Evolutionary conservation across 2,888 invertebrate species (phyloP).

Genomic region (Drosophila picticornis): DNA sequence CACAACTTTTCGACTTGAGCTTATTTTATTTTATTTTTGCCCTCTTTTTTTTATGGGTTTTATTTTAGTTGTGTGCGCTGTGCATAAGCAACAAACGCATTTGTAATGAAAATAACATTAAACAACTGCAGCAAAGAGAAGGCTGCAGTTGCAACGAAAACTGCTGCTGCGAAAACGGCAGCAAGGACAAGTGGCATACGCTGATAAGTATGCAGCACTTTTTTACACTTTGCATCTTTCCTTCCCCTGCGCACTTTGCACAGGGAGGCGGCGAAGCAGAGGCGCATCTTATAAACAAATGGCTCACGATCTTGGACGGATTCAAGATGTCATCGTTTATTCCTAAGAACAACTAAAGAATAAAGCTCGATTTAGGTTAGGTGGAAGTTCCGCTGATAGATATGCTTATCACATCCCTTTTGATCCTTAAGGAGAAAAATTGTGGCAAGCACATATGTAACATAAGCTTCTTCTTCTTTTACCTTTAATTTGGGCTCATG

Average conservation of each 20-base stretch:
- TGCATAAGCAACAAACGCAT: slow-evolving; percentile 65
- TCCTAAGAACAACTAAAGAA: background rate
- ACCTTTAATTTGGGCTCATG: slow-evolving; percentile 19
- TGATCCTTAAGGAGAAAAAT: background rate
- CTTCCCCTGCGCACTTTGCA: slow-evolving; percentile 1
- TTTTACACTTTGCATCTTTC: slow-evolving; percentile 43
- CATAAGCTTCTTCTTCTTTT: background rate
- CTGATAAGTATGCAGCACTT: slow-evolving; percentile 72
- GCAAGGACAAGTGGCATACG: slow-evolving; percentile 68
- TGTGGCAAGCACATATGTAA: background rate
- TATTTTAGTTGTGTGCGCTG: slow-evolving; percentile 53
- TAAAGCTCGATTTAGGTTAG: background rate
- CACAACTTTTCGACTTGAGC: slow-evolving; percentile 16
- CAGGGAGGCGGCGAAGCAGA: background rate
- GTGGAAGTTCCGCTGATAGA: background rate
- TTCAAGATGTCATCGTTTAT: slow-evolving; percentile 1
- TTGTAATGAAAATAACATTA: slow-evolving; percentile 73
- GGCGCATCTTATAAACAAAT: slow-evolving; percentile 1
- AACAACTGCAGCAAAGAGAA: slow-evolving; percentile 30
- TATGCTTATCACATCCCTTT: background rate
- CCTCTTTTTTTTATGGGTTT: slow-evolving; percentile 33
- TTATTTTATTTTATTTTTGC: slow-evolving; percentile 14
- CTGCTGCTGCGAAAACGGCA: slow-evolving; percentile 26
- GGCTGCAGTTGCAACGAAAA: background rate
- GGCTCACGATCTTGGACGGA: slow-evolving; percentile 21